Evolutionary conservation across 35 echinoderm and acorn worm species (phyloP).

Genomic region (Chiridota heheva): DNA sequence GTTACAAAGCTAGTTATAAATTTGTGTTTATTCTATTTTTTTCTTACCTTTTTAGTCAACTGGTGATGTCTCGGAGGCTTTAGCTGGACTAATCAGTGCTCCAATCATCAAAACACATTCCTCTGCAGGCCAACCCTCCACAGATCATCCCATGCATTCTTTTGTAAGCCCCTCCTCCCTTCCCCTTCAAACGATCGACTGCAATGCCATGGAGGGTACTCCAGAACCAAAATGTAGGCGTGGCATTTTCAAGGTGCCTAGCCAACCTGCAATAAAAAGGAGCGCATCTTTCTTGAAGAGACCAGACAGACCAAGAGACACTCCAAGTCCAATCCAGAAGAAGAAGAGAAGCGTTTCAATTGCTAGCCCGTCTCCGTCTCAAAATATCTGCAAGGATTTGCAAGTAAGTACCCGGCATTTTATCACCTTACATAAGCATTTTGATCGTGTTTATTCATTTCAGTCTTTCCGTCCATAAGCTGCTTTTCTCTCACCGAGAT

Average conservation of each 20-base stretch:
- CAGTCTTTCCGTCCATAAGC: too few relatives aligned
- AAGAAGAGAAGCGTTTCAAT: constrained; percentile 80
- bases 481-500: too few relatives aligned
- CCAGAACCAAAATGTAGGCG: constrained; percentile 77
- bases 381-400: neutral
- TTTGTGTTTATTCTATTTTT: too few relatives aligned
- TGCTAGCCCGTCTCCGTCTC: constrained; percentile 44
- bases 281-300: constrained; percentile 71
- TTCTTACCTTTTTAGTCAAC: neutral
- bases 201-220: constrained; percentile 64
- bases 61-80: neutral
- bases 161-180: neutral
- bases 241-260: constrained; percentile 81
- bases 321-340: constrained; percentile 75
- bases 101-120: constrained; percentile 1
- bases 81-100: neutral
- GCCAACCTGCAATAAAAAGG: constrained; percentile 58
- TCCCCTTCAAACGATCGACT: constrained; percentile 52
- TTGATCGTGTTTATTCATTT: too few relatives aligned
- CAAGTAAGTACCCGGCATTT: too few relatives aligned
- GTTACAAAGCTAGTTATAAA: too few relatives aligned
- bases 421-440: too few relatives aligned
- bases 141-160: neutral
- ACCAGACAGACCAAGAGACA: constrained; percentile 75
- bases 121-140: neutral